Evolutionary conservation across 1,140 invertebrate species (phyloP).

Genomic region (Conus ventricosus): DNA sequence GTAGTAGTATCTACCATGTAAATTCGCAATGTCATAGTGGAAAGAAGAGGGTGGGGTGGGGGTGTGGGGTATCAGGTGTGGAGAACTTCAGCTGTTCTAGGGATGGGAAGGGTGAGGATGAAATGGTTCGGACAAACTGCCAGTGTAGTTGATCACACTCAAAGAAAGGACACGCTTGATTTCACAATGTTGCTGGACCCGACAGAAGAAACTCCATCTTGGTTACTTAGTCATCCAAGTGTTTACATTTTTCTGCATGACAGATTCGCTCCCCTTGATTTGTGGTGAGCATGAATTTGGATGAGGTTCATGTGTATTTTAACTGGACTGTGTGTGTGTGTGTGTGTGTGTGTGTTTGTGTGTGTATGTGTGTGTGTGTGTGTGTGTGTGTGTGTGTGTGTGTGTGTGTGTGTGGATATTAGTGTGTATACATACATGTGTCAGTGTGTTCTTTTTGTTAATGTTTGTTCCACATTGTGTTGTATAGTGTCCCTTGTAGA

Average conservation of each 20-base stretch:
- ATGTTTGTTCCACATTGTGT: neutral
- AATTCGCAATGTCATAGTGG: neutral
- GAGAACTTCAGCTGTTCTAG: neutral
- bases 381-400: neutral
- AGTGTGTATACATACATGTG: neutral
- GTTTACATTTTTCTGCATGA: neutral
- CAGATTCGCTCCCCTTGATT: neutral
- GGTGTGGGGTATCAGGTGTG: no score
- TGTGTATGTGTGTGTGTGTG: neutral
- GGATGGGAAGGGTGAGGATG: neutral
- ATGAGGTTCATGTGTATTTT: neutral
- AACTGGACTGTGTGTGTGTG: neutral
- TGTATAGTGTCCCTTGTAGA: no score
- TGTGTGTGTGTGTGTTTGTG: neutral
- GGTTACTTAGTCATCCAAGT: neutral
- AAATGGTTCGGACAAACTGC: neutral
- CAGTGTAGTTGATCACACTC: slow-evolving; percentile 1
- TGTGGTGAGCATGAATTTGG: neutral
- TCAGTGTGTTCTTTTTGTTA: neutral
- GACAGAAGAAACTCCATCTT: neutral
- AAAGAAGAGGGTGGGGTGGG: no score
- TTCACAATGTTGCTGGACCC: neutral
- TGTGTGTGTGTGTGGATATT: neutral
- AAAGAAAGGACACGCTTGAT: neutral
- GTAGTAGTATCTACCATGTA: no score